Evolutionary conservation across 2,888 invertebrate species (phyloP).

Genomic region (Conomelus anceps): DNA sequence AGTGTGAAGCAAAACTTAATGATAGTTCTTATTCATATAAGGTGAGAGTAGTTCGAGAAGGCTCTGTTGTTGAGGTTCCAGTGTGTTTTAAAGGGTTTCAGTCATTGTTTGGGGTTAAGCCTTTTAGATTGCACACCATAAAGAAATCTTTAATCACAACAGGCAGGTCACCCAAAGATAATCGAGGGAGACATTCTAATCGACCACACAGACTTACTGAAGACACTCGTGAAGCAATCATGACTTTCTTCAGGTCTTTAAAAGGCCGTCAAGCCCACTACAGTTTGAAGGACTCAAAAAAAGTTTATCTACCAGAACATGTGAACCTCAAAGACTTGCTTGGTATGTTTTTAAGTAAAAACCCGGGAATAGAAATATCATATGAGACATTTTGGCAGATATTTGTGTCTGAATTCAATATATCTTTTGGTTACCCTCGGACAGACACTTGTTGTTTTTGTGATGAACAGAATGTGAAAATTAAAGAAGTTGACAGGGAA

Average conservation of each 20-base stretch:
- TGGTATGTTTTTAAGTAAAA: neutral
- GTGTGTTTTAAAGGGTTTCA: slow-evolving; percentile 10
- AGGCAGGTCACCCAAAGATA: neutral
- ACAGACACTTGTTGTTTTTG: slow-evolving; percentile 11
- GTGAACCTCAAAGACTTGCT: neutral
- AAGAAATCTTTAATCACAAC: neutral
- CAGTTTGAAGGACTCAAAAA: neutral
- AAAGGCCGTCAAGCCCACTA: slow-evolving; percentile 1
- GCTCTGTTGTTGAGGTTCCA: neutral
- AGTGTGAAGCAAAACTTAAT: neutral
- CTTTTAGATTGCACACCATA: neutral
- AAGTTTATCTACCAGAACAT: neutral
- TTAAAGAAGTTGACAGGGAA: neutral
- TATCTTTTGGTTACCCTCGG: slow-evolving; percentile 17
- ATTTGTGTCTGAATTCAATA: slow-evolving; percentile 18
- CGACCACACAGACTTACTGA: neutral
- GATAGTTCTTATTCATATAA: slow-evolving; percentile 6
- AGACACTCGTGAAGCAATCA: neutral
- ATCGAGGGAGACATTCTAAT: slow-evolving; percentile 9
- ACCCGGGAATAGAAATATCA: neutral
- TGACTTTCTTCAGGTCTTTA: neutral
- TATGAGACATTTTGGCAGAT: slow-evolving; percentile 4
- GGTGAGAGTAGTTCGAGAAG: neutral
- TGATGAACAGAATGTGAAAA: neutral
- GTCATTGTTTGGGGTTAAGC: slow-evolving; percentile 3